Conservation (phyloP, 2,113 vertebrate species). For the Callaeas wilsoni region DNA sequence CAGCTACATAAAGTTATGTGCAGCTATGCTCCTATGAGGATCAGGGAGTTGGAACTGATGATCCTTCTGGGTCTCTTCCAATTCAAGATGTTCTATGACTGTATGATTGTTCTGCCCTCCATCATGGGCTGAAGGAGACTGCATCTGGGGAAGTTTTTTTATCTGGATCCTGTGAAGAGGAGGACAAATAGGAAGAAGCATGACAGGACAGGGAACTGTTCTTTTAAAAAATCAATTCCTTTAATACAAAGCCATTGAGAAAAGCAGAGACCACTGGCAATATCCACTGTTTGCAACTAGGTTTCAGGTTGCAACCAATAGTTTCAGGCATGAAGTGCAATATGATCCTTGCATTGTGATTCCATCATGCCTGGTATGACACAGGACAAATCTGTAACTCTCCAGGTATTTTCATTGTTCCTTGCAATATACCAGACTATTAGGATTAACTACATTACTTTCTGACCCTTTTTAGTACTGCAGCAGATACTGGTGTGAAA, state of each 20-base stretch:
- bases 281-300: not conserved
- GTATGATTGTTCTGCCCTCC: not conserved
- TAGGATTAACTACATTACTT: not conserved
- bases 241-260: not conserved
- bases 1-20: accelerated
- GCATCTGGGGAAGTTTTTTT: not conserved
- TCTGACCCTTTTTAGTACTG: not conserved
- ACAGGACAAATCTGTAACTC: not conserved
- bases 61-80: not conserved
- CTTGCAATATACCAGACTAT: not conserved
- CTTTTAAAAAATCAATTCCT: not conserved
- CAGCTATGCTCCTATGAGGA: not conserved
- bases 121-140: not conserved
- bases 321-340: not conserved
- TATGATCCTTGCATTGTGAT: not conserved
- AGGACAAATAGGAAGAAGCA: not conserved
- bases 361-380: not conserved
- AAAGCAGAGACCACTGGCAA: not conserved
- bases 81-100: not conserved
- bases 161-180: not conserved
- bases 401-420: not conserved
- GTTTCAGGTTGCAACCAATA: not conserved
- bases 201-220: not conserved
- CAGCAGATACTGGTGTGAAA: not conserved
- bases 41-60: not conserved